phyloP scores from a whole-genome alignment of 2,113 vertebrate species.

The Engystomops pustulosus region DNA sequence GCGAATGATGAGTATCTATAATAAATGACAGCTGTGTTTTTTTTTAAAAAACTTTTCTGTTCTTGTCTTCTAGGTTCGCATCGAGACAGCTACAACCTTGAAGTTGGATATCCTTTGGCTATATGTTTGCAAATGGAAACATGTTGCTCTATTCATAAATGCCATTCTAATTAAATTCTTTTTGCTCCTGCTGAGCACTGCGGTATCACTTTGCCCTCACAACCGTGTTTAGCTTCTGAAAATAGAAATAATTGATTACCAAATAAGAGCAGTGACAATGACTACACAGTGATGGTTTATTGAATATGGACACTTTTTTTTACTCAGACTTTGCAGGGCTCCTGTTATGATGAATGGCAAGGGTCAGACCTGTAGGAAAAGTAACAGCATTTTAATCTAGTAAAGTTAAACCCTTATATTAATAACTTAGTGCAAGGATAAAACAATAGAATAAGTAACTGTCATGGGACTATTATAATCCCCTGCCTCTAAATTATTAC shows the following conservation, averaged over 20 bases:
- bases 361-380: not conserved
- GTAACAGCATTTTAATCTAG: not conserved
- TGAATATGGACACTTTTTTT: not conserved
- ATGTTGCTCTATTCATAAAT: constrained; percentile 10
- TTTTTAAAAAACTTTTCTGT: not conserved
- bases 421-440: not conserved
- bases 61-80: constrained; percentile 86
- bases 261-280: not conserved
- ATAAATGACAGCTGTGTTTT: too few relatives aligned
- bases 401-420: not conserved
- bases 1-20: too few relatives aligned
- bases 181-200: not conserved
- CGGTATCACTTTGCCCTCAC: not conserved
- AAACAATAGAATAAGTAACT: not conserved
- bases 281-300: not conserved
- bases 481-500: too few relatives aligned
- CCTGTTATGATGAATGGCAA: not conserved
- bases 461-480: too few relatives aligned
- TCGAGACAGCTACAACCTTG: constrained; percentile 94
- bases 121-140: not conserved
- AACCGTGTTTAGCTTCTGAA: constrained; percentile 20
- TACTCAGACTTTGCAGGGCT: not conserved
- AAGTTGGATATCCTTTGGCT: constrained; percentile 95
- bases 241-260: constrained; percentile 40
- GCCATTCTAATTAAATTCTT: constrained; percentile 18